phyloP scores from a whole-genome alignment of 2,797 vertebrate species.

The Podarcis lilfordi region DNA sequence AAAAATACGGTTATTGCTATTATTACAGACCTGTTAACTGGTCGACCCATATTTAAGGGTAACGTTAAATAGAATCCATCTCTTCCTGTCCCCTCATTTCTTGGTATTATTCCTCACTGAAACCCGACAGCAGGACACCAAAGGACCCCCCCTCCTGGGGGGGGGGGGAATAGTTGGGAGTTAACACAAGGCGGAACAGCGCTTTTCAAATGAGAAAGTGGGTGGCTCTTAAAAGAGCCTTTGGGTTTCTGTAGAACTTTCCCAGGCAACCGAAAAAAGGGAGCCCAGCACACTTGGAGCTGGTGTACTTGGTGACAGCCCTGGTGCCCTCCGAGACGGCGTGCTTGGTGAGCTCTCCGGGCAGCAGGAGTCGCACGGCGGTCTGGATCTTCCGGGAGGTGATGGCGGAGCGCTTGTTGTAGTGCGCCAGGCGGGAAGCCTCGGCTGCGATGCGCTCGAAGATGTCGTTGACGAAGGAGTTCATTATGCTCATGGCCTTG shows the following conservation, averaged over 20 bases:
- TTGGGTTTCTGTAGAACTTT: no score
- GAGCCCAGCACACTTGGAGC: slow-evolving; percentile 69
- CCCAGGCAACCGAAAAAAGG: no score
- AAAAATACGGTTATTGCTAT: no score
- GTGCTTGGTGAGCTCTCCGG: slow-evolving; percentile 77
- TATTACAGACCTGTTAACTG: no score
- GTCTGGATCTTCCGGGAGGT: slow-evolving; percentile 81
- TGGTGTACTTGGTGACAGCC: slow-evolving; percentile 80
- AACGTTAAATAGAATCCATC: no score
- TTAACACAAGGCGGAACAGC: background rate
- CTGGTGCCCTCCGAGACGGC: slow-evolving; percentile 80
- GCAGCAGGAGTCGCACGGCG: slow-evolving; percentile 69
- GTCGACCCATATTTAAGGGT: no score
- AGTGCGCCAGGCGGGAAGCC: slow-evolving; percentile 78
- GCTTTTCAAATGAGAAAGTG: background rate
- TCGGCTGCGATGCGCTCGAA: slow-evolving; percentile 80
- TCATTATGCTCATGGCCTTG: slow-evolving; percentile 81
- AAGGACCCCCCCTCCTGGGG: no score
- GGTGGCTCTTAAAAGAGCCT: background rate
- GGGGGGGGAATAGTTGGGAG: no score
- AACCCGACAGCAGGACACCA: no score
- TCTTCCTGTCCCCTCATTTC: no score
- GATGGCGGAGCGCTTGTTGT: slow-evolving; percentile 81
- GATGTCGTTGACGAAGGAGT: slow-evolving; percentile 81
- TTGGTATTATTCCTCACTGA: no score